Evolutionary conservation across 1,140 invertebrate genomes (phyloP), one percentile per base, ranked within the genome.

Genomic region (Cotesia chilonis): DNA sequence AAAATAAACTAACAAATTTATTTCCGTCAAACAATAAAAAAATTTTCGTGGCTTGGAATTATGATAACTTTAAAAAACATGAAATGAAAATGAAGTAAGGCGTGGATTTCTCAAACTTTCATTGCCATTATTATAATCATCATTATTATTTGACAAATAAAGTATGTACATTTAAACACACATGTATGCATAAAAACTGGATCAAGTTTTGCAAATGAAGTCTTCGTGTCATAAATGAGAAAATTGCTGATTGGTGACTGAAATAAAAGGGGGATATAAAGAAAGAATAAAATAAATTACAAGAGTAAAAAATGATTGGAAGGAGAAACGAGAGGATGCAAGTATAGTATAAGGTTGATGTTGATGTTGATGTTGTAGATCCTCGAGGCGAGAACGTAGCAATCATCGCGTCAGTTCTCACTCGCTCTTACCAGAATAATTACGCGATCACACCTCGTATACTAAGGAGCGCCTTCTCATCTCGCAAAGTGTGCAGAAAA

Each of bases 341-440:
- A 54, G 66, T 28, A 67, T 36, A 52, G 51, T 59, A 35, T 10
- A 59, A 36, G 57, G 38, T 36, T 36, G 68, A 59, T 36, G 5
- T 38, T 20, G 60, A 17, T 37, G 54, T 20, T 57, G 12, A 20
- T 36, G 5, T 38, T 20, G 60, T n/a, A 37, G 35, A 38, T 59
- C 61, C 70, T 57, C 37, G 51, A 67, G 63, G 70, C 68, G 37
- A 60, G 71, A 76, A 76, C 74, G 54, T 76, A 72, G 75, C 71
- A 77, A 77, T 77, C 75, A 77, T 74, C 75, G 75, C 68, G 71
- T 77, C 73, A 77, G 73, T 74, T 72, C 70, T 69, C 75, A 63
- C 71, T 59, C 68, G 71, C 67, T 68, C 63, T 61, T 67, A 68
- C 68, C 68, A 71, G 70, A 74, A 77, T 77, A 77, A 77, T 77